Conservation (phyloP, 1,140 invertebrate species). For the Drosophila ambigua region DNA sequence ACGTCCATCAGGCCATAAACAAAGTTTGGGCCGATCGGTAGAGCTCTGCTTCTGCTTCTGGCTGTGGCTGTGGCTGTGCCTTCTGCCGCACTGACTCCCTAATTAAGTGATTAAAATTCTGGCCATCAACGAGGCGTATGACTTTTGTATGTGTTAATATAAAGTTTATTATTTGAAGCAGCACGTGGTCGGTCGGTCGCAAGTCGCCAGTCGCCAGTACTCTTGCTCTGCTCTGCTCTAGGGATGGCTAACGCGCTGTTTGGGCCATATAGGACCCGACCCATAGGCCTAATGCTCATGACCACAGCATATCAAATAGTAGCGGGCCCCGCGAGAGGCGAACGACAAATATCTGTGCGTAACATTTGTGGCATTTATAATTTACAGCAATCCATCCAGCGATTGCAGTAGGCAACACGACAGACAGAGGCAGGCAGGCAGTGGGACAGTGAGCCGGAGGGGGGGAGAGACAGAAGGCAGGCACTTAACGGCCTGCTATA, state of each 20-base stretch:
- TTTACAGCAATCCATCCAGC: constrained; percentile 62
- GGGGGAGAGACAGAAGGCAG: constrained; percentile 17
- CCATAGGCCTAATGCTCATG: constrained; percentile 54
- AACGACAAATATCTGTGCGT: constrained; percentile 73
- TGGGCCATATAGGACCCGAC: constrained; percentile 45
- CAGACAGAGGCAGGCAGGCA: no score
- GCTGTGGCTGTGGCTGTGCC: no score
- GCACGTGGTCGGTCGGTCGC: constrained; percentile 60
- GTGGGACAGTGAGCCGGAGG: no score
- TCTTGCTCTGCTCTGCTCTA: constrained; percentile 9
- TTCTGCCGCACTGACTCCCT: constrained; percentile 30
- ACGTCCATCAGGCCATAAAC: constrained; percentile 57
- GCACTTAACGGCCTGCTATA: constrained; percentile 74
- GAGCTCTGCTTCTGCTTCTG: no score
- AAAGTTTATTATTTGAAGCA: constrained; percentile 83
- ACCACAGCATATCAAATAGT: constrained; percentile 62
- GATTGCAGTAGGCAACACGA: constrained; percentile 49
- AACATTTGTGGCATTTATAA: constrained; percentile 82
- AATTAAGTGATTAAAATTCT: constrained; percentile 82
- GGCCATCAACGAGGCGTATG: constrained; percentile 62
- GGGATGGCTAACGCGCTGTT: constrained; percentile 8
- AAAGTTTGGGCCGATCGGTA: constrained; percentile 41
- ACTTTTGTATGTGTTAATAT: constrained; percentile 82
- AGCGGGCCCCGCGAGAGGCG: constrained; percentile 13
- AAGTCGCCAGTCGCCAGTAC: no score